phyloP scores from a whole-genome alignment of 2,113 vertebrate species.

The Rhadina sibilatrix region DNA sequence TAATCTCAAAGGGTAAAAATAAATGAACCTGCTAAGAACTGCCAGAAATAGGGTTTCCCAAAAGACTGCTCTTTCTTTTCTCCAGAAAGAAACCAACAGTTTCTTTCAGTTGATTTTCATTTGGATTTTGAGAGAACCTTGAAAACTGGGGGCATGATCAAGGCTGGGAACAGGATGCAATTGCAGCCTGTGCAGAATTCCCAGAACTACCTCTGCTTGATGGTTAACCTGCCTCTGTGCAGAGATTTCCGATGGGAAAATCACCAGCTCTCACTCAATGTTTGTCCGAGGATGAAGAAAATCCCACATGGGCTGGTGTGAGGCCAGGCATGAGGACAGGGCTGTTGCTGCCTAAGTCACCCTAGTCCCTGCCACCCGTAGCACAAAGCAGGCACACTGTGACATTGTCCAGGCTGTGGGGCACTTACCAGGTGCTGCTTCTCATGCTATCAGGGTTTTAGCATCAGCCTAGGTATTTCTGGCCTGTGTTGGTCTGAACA shows the following conservation, averaged over 20 bases:
- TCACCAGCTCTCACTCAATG: background rate
- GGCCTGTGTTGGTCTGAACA: background rate
- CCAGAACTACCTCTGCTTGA: background rate
- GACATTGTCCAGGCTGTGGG: background rate
- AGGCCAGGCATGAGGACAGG: background rate
- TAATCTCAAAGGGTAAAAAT: conserved; percentile 18
- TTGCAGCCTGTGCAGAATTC: background rate
- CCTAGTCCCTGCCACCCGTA: background rate
- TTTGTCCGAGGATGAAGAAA: background rate
- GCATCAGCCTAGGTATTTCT: background rate
- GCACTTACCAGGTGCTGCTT: background rate
- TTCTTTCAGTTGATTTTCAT: background rate
- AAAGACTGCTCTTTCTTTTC: background rate
- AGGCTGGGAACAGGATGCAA: background rate
- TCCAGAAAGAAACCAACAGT: background rate
- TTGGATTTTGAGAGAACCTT: background rate
- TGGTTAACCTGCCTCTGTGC: background rate
- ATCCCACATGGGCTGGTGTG: accelerated
- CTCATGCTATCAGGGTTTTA: background rate
- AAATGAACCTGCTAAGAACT: background rate
- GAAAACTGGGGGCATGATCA: accelerated
- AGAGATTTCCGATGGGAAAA: background rate
- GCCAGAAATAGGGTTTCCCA: background rate
- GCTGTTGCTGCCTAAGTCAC: background rate
- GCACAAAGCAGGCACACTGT: background rate